Conservation (phyloP, 2,888 invertebrate species). For the Dermolepida albohirtum region DNA sequence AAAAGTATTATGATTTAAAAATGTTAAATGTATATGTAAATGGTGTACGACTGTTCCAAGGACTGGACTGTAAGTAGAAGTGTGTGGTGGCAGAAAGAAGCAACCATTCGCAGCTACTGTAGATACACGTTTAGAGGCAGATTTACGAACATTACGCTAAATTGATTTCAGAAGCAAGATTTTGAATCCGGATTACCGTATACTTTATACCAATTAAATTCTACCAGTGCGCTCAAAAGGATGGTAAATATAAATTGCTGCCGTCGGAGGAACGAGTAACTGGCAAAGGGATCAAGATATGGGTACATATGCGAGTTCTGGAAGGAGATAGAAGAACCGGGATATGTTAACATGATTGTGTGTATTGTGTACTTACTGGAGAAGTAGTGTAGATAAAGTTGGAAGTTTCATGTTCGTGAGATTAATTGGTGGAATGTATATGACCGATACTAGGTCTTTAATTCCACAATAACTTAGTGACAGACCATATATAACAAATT, state of each 20-base stretch:
- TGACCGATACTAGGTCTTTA: too few species aligned
- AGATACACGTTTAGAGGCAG: slow-evolving; percentile 16
- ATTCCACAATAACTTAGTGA: not conserved
- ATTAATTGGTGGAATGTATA: too few species aligned
- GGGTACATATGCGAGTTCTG: slow-evolving; percentile 15
- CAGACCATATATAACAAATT: too few species aligned
- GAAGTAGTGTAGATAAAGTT: slow-evolving; percentile 7
- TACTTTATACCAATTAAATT: slow-evolving; percentile 39
- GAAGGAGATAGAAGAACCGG: slow-evolving; percentile 14
- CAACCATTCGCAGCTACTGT: slow-evolving; percentile 16
- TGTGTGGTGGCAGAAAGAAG: slow-evolving; percentile 4
- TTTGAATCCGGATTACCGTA: slow-evolving; percentile 40
- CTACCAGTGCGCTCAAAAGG: slow-evolving; percentile 26
- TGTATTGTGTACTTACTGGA: not conserved
- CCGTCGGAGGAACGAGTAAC: slow-evolving; percentile 11
- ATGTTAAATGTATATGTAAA: too few species aligned
- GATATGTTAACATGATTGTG: slow-evolving; percentile 21
- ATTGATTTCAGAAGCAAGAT: slow-evolving; percentile 40
- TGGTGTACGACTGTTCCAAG: too few species aligned
- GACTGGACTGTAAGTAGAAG: too few species aligned
- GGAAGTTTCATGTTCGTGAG: slow-evolving; percentile 6
- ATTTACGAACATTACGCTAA: slow-evolving; percentile 40
- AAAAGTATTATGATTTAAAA: too few species aligned
- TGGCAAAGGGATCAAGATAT: slow-evolving; percentile 28
- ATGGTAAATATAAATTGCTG: slow-evolving; percentile 27